These are phyloP conservation scores for Phaetusa simplex DNA, from an alignment of 2,113 vertebrate genomes.

Conservation along the genomic window DNA sequence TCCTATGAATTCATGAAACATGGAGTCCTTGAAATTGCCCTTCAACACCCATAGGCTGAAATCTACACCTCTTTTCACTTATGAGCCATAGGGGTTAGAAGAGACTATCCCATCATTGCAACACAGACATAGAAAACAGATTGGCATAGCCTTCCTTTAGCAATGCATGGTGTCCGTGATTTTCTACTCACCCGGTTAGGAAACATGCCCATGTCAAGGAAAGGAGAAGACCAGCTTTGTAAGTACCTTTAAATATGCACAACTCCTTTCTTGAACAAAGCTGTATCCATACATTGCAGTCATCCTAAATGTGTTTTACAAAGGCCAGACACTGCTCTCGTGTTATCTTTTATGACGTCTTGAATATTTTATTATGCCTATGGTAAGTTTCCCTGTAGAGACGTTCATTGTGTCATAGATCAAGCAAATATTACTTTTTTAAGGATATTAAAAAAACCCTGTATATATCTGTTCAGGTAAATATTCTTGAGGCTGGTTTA, in stretches of 20 bases:
- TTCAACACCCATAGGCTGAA: not conserved
- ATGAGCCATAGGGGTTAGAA: constrained; percentile 29
- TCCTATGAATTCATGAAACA: constrained; percentile 29
- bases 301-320: constrained; percentile 48
- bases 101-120: not conserved
- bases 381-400: constrained; percentile 40
- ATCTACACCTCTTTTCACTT: not conserved
- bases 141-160: constrained; percentile 14
- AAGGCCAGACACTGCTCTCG: constrained; percentile 31
- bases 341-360: constrained; percentile 58
- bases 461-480: constrained; percentile 51
- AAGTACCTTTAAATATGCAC: constrained; percentile 53
- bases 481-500: constrained; percentile 46
- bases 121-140: not conserved
- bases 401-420: constrained; percentile 63
- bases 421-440: constrained; percentile 63
- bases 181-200: constrained; percentile 18
- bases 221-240: constrained; percentile 50
- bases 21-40: constrained; percentile 13
- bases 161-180: constrained; percentile 11
- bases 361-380: constrained; percentile 54
- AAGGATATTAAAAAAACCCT: not conserved
- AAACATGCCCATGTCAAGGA: not conserved
- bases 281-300: constrained; percentile 20
- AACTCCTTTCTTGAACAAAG: constrained; percentile 38